These are phyloP conservation scores for Gobius niger DNA, from an alignment of 2,113 vertebrate genomes.

Conservation along the genomic window DNA sequence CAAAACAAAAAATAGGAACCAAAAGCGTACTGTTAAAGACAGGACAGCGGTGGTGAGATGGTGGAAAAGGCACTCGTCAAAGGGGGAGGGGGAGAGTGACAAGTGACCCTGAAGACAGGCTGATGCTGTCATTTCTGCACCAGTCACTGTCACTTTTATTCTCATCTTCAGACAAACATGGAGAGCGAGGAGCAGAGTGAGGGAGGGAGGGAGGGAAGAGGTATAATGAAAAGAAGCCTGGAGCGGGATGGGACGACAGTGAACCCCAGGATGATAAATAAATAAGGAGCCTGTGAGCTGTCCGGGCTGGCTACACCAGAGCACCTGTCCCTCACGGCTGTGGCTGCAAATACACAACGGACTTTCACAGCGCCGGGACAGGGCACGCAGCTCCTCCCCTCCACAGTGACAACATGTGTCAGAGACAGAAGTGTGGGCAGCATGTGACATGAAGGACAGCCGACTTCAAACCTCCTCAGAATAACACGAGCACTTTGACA, in stretches of 20 bases:
- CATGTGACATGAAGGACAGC: not conserved
- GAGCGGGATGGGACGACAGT: conserved; percentile 40
- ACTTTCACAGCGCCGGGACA: conserved; percentile 56
- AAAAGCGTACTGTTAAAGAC: not conserved
- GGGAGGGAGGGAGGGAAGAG: conserved; percentile 49
- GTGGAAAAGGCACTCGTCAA: conserved; percentile 24
- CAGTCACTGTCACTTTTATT: conserved; percentile 76
- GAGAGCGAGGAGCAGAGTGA: not conserved
- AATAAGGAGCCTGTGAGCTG: conserved; percentile 64
- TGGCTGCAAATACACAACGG: conserved; percentile 67
- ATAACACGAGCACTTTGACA: not conserved
- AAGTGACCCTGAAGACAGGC: conserved; percentile 73
- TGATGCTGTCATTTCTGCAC: conserved; percentile 72
- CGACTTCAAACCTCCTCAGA: not conserved
- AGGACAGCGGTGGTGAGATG: conserved; percentile 11
- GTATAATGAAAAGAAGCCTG: conserved; percentile 71
- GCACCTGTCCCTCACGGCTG: conserved; percentile 80
- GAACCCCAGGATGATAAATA: conserved; percentile 65
- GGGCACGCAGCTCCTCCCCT: conserved; percentile 7
- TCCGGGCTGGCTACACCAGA: conserved; percentile 76
- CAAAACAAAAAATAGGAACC: no score
- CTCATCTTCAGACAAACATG: conserved; percentile 68
- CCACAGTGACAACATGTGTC: conserved; percentile 18
- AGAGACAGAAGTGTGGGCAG: not conserved
- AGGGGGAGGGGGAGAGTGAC: conserved; percentile 47